These are phyloP conservation scores for Hydrozoanthus tunicans DNA, from an alignment of 64 coral and sea anemone species.

Conservation along the genomic window DNA sequence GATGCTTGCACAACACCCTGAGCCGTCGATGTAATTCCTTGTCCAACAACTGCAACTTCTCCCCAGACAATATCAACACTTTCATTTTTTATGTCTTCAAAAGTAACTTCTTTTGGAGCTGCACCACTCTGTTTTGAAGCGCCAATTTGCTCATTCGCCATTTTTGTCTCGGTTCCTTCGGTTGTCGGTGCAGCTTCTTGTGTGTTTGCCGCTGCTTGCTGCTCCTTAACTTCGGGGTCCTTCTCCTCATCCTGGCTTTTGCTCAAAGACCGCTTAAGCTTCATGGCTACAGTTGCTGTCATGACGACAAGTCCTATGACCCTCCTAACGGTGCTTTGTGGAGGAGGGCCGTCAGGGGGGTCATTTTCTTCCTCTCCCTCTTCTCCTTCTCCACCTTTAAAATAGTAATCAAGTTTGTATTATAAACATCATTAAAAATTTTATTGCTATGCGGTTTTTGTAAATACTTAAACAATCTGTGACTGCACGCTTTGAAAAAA, in stretches of 20 bases:
- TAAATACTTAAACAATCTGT: not conserved
- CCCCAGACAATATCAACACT: not conserved
- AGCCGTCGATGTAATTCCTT: not conserved
- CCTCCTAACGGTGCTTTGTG: conserved; percentile 50
- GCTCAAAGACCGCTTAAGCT: conserved; percentile 39
- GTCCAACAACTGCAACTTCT: not conserved
- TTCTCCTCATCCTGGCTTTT: conserved; percentile 19
- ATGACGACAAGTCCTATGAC: conserved; percentile 45
- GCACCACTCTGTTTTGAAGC: not conserved
- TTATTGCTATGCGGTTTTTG: conserved; percentile 34
- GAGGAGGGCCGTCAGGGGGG: conserved; percentile 45
- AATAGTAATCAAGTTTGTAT: not conserved
- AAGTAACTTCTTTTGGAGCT: not conserved
- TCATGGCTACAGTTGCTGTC: conserved; percentile 39
- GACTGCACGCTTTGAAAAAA: not conserved
- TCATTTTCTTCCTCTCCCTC: not conserved
- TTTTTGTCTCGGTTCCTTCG: not conserved
- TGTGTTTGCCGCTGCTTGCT: conserved; percentile 6
- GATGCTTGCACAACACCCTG: conserved; percentile 11
- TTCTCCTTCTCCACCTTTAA: conserved; percentile 39
- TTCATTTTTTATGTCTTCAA: conserved; percentile 34
- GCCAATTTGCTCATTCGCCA: not conserved
- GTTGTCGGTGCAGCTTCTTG: not conserved
- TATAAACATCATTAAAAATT: conserved; percentile 5
- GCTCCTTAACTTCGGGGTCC: not conserved